Base-by-base conservation (phyloP, 1,140 invertebrate species). In the Drosophila nasuta region DNA sequence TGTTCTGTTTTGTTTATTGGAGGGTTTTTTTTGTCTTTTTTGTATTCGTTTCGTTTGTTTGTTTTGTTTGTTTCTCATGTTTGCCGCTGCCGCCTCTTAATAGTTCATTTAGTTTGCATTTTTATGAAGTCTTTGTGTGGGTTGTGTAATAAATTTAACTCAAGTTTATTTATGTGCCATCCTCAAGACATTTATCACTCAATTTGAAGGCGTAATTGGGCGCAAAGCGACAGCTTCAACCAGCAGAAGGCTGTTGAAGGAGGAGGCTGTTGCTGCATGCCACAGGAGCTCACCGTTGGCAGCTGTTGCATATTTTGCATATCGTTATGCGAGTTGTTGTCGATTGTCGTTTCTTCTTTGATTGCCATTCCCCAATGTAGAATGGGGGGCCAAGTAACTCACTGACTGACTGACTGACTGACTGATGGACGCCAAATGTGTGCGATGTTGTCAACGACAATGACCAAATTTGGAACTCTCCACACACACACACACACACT, bases 101-200 rank as follows among this genome's bases (percentile, higher is more conserved):
- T 89, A 89, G 85, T 89, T 85, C 85, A 89, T 89, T 89, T 89
- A 89, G 85, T 89, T 89, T 81, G 85, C 85, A 89, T 89, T 89
- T 89, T 89, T 89, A 89, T 89, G 86, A 83, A 89, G 83, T 87
- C 83, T 87, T 87, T 87, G 83, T 87, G 83, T 87, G 83, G 83
- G 85, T 89, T 89, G 85, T 85, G 86, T 89, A 89, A 89, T 89
- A 89, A 89, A 89, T 89, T 89, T 90, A 86, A 89, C 85, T 89
- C 68, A 85, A 81, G 81, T 75, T 89, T 89, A 89, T 89, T 89
- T 89, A 89, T 85, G 81, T 85, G 81, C 81, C 81, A 85, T 89
- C 85, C 68, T 66, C 68, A 71, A 89, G 85, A 89, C 85, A 89
- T 89, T 89, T 89, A 89, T 89, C 85, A 89, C 85, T 89, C 85